Evolutionary conservation across 2,113 vertebrate genomes (phyloP).

Genomic region (Elgaria multicarinata): DNA sequence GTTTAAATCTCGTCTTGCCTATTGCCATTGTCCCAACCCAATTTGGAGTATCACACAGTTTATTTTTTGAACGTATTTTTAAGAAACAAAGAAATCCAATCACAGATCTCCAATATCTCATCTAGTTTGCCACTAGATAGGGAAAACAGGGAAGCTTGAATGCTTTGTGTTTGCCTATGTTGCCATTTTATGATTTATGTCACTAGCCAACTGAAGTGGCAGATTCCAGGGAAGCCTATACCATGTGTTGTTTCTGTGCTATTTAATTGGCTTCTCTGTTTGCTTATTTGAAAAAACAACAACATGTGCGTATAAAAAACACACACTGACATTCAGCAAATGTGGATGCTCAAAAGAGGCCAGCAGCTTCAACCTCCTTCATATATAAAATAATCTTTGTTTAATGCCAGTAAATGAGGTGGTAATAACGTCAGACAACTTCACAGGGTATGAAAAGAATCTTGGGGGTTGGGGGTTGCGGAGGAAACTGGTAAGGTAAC

Average conservation of each 20-base stretch:
- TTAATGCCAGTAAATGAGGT: constrained; percentile 47
- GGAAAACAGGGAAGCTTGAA: not conserved
- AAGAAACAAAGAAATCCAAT: not conserved
- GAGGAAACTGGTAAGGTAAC: not conserved
- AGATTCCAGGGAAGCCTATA: not conserved
- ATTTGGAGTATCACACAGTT: not conserved
- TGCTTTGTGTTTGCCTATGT: not conserved
- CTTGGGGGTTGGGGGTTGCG: not conserved
- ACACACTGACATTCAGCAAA: constrained; percentile 25
- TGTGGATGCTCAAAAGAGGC: constrained; percentile 19
- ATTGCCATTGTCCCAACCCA: not conserved
- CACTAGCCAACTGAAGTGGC: not conserved
- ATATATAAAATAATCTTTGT: constrained; percentile 44
- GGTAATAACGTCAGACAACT: constrained; percentile 38
- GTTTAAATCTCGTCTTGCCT: not conserved
- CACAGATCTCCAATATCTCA: not conserved
- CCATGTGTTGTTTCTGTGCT: not conserved
- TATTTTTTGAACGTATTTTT: not conserved
- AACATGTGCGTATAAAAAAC: not conserved
- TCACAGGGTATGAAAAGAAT: constrained; percentile 1
- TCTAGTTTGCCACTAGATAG: not conserved
- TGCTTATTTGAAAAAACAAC: not conserved
- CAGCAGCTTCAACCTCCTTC: constrained; percentile 12
- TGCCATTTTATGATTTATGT: not conserved
- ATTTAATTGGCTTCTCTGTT: not conserved